Conservation (phyloP, 2,888 invertebrate genomes). For the Chaetoderma sp. region DNA sequence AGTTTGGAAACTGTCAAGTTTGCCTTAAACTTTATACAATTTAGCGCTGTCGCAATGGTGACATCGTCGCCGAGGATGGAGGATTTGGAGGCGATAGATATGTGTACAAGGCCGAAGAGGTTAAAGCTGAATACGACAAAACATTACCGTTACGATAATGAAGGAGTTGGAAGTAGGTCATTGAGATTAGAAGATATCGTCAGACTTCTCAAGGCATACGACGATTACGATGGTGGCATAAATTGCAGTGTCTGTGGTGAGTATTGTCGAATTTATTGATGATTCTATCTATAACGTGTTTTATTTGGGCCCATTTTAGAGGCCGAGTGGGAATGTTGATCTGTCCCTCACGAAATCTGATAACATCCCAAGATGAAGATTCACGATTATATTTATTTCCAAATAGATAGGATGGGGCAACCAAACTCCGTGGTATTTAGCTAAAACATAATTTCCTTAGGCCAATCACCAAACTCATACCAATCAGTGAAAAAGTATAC, state of each 20-base stretch:
- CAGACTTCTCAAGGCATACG: slow-evolving; percentile 46
- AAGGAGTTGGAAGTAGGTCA: slow-evolving; percentile 41
- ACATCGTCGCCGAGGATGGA: slow-evolving; percentile 38
- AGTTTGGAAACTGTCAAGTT: too few species aligned
- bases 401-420: too few species aligned
- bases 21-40: neutral
- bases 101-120: slow-evolving; percentile 39
- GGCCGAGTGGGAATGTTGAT: too few species aligned
- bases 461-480: too few species aligned
- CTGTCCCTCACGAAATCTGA: neutral
- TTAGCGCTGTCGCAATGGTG: neutral
- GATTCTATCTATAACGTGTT: neutral
- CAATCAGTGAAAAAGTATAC: too few species aligned
- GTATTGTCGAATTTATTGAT: slow-evolving; percentile 12
- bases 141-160: slow-evolving; percentile 42
- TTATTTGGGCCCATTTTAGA: too few species aligned
- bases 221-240: slow-evolving; percentile 58
- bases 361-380: neutral
- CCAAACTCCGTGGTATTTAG: too few species aligned
- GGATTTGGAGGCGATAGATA: slow-evolving; percentile 28
- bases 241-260: slow-evolving; percentile 60
- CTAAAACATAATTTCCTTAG: too few species aligned
- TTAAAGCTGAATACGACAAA: slow-evolving; percentile 38
- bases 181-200: slow-evolving; percentile 52
- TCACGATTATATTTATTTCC: too few species aligned